Percentiles rank a stretch among this genome's conserved stretches.
Conservation (phyloP, 2,888 invertebrate genomes). For the Eumacrocentrus americanus region DNA sequence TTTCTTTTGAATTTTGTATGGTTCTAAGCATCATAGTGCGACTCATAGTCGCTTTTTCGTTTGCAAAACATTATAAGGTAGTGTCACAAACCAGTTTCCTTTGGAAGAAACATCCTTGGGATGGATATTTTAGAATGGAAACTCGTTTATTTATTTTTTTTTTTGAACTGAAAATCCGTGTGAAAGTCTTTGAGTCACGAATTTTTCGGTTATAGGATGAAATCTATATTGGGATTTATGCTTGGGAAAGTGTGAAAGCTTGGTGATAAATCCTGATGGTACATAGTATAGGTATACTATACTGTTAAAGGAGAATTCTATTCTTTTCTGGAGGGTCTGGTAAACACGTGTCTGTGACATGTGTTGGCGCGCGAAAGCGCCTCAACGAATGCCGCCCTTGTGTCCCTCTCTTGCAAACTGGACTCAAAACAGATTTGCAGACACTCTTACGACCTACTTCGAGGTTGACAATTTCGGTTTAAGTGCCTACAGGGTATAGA, state of each 20-base stretch:
- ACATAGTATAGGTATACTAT: constrained; percentile 2
- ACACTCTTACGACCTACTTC: neutral
- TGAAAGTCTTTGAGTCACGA: too few relatives aligned
- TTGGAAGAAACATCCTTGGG: too few relatives aligned
- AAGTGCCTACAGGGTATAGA: neutral
- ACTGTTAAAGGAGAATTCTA: neutral
- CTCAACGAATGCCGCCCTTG: constrained; percentile 5
- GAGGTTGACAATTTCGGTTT: neutral
- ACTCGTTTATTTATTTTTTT: too few relatives aligned
- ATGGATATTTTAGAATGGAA: too few relatives aligned
- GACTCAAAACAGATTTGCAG: constrained; percentile 17
- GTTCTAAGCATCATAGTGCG: too few relatives aligned
- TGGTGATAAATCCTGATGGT: neutral
- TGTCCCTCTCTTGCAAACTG: constrained; percentile 2
- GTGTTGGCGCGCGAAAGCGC: neutral
- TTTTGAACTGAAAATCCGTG: too few relatives aligned
- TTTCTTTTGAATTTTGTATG: too few relatives aligned
- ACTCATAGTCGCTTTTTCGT: too few relatives aligned
- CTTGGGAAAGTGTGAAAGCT: constrained; percentile 2
- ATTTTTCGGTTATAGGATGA: too few relatives aligned
- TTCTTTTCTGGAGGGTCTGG: constrained; percentile 7
- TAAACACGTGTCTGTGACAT: constrained; percentile 20
- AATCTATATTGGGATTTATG: too few relatives aligned
- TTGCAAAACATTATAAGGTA: too few relatives aligned
- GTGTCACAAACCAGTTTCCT: too few relatives aligned